phyloP scores from a whole-genome alignment of 2,113 vertebrate species.

The Sarotherodon lohbergeri region DNA sequence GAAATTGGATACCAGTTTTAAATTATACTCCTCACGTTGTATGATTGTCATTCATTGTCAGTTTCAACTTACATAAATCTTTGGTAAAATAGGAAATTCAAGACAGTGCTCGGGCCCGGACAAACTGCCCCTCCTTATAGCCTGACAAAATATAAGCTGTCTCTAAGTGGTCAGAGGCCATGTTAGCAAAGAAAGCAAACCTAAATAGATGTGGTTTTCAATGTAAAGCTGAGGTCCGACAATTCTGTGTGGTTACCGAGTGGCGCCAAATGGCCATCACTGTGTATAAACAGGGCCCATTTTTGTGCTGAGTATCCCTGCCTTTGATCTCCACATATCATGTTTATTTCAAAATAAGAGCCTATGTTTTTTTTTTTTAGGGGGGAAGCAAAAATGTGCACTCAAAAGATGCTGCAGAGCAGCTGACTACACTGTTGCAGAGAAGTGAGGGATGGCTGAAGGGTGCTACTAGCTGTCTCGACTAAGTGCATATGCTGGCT shows the following conservation, averaged over 20 bases:
- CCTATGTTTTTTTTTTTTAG: neutral
- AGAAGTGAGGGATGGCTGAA: neutral
- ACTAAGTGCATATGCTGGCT: neutral
- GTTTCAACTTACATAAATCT: conserved; percentile 39
- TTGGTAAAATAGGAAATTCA: conserved; percentile 15
- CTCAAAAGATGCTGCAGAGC: neutral
- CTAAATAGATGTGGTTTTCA: conserved; percentile 68
- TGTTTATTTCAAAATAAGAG: neutral
- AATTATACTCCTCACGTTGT: conserved; percentile 32
- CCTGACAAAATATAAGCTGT: conserved; percentile 56
- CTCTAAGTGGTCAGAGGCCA: conserved; percentile 54
- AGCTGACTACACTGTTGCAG: neutral
- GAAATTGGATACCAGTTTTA: conserved; percentile 21
- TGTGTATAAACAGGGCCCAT: conserved; percentile 47
- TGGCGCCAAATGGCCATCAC: conserved; percentile 60
- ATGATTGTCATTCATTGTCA: conserved; percentile 24
- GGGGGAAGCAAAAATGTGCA: neutral
- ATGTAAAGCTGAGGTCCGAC: conserved; percentile 68
- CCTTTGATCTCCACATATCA: conserved; percentile 32
- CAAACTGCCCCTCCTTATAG: conserved; percentile 55
- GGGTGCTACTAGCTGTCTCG: neutral
- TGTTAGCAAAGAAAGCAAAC: conserved; percentile 67
- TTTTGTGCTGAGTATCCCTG: conserved; percentile 45
- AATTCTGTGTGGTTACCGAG: conserved; percentile 50
- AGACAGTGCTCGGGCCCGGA: conserved; percentile 18